Evolutionary conservation across 2,888 invertebrate species (phyloP).

Genomic region (Elegia similella): DNA sequence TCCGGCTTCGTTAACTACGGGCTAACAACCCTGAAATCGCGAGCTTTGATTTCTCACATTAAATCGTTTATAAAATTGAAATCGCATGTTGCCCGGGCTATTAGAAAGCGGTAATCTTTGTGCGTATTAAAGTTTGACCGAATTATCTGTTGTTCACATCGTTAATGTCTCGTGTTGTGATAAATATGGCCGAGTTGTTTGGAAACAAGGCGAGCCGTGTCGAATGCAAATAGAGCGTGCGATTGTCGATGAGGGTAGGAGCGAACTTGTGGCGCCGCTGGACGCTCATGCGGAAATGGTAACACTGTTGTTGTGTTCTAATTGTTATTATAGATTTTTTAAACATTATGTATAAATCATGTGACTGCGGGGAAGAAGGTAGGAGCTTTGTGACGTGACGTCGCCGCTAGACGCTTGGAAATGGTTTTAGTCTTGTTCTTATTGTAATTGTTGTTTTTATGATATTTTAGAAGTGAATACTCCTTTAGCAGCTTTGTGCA

Average conservation of each 20-base stretch:
- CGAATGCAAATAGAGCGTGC: constrained; percentile 72
- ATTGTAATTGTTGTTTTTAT: too few species aligned
- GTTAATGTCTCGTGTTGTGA: constrained; percentile 76
- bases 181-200: constrained; percentile 74
- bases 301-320: neutral
- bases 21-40: constrained; percentile 37
- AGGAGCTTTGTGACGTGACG: too few species aligned
- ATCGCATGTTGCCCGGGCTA: constrained; percentile 66
- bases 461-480: too few species aligned
- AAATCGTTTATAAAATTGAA: constrained; percentile 67
- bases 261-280: constrained; percentile 19
- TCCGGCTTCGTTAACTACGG: constrained; percentile 45
- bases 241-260: constrained; percentile 41
- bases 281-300: constrained; percentile 2
- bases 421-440: too few species aligned
- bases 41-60: constrained; percentile 62
- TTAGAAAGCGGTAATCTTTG: constrained; percentile 72
- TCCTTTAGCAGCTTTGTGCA: too few species aligned
- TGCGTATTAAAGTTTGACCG: constrained; percentile 80
- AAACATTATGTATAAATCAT: too few species aligned
- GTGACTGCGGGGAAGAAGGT: too few species aligned
- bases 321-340: neutral
- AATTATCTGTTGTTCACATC: constrained; percentile 77
- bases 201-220: constrained; percentile 71
- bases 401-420: too few species aligned